phyloP scores from a whole-genome alignment of 2,113 vertebrate species.

The Perca fluviatilis region DNA sequence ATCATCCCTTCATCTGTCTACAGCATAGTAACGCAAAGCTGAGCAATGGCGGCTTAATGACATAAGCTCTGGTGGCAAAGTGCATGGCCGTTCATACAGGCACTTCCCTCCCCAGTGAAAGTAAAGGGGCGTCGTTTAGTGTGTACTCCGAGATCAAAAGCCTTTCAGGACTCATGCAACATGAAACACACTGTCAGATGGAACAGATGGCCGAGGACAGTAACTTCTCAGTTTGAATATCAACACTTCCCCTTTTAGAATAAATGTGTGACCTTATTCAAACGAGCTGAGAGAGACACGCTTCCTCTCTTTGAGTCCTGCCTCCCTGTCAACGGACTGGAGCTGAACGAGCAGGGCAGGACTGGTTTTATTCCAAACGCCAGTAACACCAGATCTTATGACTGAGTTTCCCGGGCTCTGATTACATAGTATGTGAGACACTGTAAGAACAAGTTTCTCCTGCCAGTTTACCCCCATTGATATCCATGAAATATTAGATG shows the following conservation, averaged over 20 bases:
- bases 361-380: slow-evolving; percentile 15
- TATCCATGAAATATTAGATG: slow-evolving; percentile 6
- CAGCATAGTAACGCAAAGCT: slow-evolving; percentile 53
- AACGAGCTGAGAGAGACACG: slow-evolving; percentile 34
- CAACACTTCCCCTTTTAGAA: slow-evolving; percentile 72
- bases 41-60: slow-evolving; percentile 50
- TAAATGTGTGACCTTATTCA: slow-evolving; percentile 56
- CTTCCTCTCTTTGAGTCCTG: slow-evolving; percentile 54
- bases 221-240: slow-evolving; percentile 63
- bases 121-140: slow-evolving; percentile 21
- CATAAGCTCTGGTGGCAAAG: slow-evolving; percentile 12
- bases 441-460: slow-evolving; percentile 10
- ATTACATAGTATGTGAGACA: slow-evolving; percentile 19
- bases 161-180: slow-evolving; percentile 12
- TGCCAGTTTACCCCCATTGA: neutral
- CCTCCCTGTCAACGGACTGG: slow-evolving; percentile 2
- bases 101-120: neutral
- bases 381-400: neutral
- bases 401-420: slow-evolving; percentile 2
- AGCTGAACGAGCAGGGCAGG: neutral
- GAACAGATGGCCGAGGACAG: slow-evolving; percentile 51
- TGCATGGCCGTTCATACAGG: neutral
- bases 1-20: slow-evolving; percentile 52
- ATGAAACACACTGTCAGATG: slow-evolving; percentile 34
- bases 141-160: slow-evolving; percentile 21